phyloP scores from a whole-genome alignment of 2,113 vertebrate genomes.

The Odobenus rosmarus region DNA sequence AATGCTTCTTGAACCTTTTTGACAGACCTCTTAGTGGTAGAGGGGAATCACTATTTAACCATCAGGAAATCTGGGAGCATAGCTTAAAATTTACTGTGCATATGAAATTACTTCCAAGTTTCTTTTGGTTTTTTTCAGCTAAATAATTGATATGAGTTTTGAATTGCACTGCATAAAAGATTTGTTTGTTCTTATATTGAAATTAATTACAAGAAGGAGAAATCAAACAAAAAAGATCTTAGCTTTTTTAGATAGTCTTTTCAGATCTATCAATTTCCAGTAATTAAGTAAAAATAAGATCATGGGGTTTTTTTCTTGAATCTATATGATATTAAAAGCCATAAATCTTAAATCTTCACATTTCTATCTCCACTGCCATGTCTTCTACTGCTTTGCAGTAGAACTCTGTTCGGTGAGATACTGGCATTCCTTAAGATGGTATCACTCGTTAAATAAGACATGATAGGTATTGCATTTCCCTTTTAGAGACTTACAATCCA shows the following conservation, averaged over 20 bases:
- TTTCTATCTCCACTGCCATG: not conserved
- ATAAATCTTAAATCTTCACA: not conserved
- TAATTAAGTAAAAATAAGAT: conserved; percentile 23
- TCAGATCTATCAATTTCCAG: not conserved
- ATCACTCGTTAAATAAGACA: not conserved
- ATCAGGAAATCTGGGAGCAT: not conserved
- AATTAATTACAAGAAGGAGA: not conserved
- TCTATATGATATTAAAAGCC: not conserved
- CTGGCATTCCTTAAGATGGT: not conserved
- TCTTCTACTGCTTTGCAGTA: not conserved
- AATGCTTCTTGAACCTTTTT: not conserved
- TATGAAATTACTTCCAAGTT: not conserved
- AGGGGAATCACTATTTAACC: not conserved
- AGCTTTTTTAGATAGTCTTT: not conserved
- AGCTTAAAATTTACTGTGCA: not conserved
- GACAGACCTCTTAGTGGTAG: not conserved
- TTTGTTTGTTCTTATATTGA: not conserved
- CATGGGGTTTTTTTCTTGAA: not conserved
- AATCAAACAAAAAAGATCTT: not conserved
- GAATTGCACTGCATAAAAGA: not conserved
- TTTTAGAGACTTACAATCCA: not conserved
- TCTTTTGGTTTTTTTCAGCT: conserved; percentile 18
- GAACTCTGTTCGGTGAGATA: not conserved
- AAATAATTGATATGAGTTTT: conserved; percentile 52
- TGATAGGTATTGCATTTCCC: not conserved